phyloP scores from a whole-genome alignment of 2,797 vertebrate species.

The Prunella strophiata region DNA sequence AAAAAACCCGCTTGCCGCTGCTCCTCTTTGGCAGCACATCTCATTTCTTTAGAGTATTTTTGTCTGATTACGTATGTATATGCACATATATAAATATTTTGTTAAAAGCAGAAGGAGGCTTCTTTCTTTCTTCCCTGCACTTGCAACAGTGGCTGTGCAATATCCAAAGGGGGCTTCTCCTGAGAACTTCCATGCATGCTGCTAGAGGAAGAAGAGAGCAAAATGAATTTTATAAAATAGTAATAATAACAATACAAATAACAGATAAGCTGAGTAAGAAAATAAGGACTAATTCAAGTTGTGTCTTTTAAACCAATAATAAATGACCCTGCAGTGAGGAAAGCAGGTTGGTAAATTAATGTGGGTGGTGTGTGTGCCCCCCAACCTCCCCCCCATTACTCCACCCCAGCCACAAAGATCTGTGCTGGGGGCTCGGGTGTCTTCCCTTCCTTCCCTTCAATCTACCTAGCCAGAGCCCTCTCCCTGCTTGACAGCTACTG shows the following conservation, averaged over 20 bases:
- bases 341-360: conserved; percentile 62
- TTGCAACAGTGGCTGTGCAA: background rate
- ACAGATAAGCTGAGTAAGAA: conserved; percentile 60
- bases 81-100: conserved; percentile 59
- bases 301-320: conserved; percentile 71
- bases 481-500: conserved; percentile 88
- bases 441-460: conserved; percentile 80
- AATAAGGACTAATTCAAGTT: conserved; percentile 61
- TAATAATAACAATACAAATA: conserved; percentile 45
- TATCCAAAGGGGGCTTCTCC: background rate
- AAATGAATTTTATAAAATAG: conserved; percentile 32
- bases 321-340: conserved; percentile 66
- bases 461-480: conserved; percentile 75
- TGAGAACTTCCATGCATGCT: background rate
- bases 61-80: conserved; percentile 22
- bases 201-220: background rate
- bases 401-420: conserved; percentile 58
- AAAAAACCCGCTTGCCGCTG: background rate
- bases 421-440: conserved; percentile 44
- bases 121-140: background rate
- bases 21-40: conserved; percentile 34
- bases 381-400: background rate
- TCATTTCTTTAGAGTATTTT: background rate
- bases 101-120: conserved; percentile 29
- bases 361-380: conserved; percentile 8